These are phyloP conservation scores for Pachyrhynchus sulphureomaculatus DNA, from an alignment of 1,140 invertebrate species.

Conservation along the genomic window DNA sequence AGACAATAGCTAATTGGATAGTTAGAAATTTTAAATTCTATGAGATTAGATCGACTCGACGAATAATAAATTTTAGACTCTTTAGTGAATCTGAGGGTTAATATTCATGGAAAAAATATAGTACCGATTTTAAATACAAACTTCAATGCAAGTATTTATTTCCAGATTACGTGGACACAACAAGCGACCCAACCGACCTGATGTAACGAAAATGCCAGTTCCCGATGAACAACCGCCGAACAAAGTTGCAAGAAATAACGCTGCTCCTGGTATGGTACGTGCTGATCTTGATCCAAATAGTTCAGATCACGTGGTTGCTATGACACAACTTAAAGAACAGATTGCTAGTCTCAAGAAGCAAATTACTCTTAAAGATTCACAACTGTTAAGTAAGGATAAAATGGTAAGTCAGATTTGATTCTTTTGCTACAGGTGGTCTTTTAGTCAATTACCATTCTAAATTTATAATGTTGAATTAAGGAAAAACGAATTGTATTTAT, in stretches of 20 bases:
- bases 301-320: slow-evolving; percentile 90
- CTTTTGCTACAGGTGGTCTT: not conserved
- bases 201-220: slow-evolving; percentile 66
- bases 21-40: no score
- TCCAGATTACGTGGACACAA: slow-evolving; percentile 65
- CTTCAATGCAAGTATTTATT: no score
- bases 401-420: slow-evolving; percentile 59
- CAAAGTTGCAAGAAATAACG: slow-evolving; percentile 54
- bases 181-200: slow-evolving; percentile 72
- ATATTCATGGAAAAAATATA: no score
- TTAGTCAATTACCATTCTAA: not conserved
- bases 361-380: slow-evolving; percentile 79
- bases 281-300: slow-evolving; percentile 78
- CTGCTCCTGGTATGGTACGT: slow-evolving; percentile 47
- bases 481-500: no score
- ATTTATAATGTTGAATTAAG: not conserved
- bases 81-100: no score
- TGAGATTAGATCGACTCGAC: no score
- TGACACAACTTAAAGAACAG: slow-evolving; percentile 92
- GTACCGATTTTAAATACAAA: no score
- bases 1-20: no score
- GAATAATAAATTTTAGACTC: no score
- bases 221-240: slow-evolving; percentile 48
- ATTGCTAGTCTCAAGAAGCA: slow-evolving; percentile 92
- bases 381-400: slow-evolving; percentile 87